phyloP scores from a whole-genome alignment of 2,888 invertebrate genomes.

The Marronus borbonicus region DNA sequence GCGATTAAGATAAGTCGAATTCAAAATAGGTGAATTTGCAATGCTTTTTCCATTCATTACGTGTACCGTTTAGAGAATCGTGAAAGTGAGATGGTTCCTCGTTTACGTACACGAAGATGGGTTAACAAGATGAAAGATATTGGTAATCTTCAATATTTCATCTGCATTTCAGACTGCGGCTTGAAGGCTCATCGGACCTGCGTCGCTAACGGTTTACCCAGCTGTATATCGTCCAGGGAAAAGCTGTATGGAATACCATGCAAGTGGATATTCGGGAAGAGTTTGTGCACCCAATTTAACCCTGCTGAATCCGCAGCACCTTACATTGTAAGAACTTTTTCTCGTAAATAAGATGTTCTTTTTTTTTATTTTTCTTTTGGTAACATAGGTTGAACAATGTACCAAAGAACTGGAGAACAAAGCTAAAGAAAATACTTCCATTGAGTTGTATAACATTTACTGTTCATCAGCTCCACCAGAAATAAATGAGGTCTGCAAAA shows the following conservation, averaged over 20 bases:
- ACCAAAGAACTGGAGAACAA: constrained; percentile 76
- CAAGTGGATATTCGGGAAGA: constrained; percentile 75
- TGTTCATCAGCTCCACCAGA: constrained; percentile 76
- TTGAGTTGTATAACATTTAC: constrained; percentile 80
- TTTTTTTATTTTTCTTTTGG: constrained; percentile 3
- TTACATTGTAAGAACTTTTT: constrained; percentile 68
- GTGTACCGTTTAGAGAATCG: not conserved
- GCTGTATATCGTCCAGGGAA: constrained; percentile 71
- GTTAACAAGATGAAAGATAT: constrained; percentile 4
- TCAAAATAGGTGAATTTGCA: constrained; percentile 16
- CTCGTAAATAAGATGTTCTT: not conserved
- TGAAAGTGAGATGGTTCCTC: not conserved
- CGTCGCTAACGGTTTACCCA: constrained; percentile 76
- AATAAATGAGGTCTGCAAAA: constrained; percentile 74
- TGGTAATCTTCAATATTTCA: constrained; percentile 50
- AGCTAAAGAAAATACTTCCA: constrained; percentile 70
- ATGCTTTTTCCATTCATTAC: not conserved
- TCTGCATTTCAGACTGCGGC: constrained; percentile 75
- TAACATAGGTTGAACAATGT: constrained; percentile 71
- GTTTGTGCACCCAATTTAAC: constrained; percentile 77
- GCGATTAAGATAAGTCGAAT: constrained; percentile 21
- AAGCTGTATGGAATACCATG: constrained; percentile 59
- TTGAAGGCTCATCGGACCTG: constrained; percentile 81
- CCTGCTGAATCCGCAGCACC: constrained; percentile 75
- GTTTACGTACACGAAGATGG: not conserved